Evolutionary conservation across 2,797 vertebrate species (phyloP), one percentile per base, ranked within the genome.

Genomic region (Diglossa cyanea): DNA sequence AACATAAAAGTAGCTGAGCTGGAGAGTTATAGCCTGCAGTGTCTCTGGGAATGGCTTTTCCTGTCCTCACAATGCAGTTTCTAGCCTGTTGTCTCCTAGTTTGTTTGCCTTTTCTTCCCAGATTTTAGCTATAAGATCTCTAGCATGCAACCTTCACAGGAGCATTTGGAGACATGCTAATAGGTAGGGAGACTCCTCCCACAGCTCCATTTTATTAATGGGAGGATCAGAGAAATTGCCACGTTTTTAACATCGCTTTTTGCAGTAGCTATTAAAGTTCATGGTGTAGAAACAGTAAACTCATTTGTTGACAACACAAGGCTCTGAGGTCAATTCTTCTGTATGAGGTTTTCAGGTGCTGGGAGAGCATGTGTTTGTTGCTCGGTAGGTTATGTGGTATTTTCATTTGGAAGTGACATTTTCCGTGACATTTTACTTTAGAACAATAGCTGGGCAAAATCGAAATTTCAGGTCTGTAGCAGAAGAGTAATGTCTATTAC

Each of bases 371-470:
- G 11, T 45, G 55, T 65, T 66, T 81, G 12, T 66, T 67, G 24
- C 54, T 82, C 42, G 40, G 61, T 82, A 54, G 30, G 30, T 75
- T 83, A 50, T 0, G 0, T 75, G 84, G 15, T 75, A 87, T 91
- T 96, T 96, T 94, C 79, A 57, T 93, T 90, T 94, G 50, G 66
- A 91, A 88, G 66, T 83, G 87, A 77, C 60, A 76, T 94, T 96
- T 94, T 92, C 26, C 0, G 0, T 87, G 87, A 83, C 78, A 94
- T 95, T 95, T 95, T 94, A n/a, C 48, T 81, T 88, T 55, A 75
- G 60, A 95, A 92, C 75, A 86, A 88, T 92, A 90, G 62, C 55
- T 44, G 19, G 28, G 25, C 24, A 78, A 72, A 86, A 84, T 30
- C 2, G 0, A 84, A 90, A 76, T 78, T 94, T 86, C 85, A 78